Percentiles rank a stretch among this genome's conserved stretches.
These are phyloP conservation scores for Spodoptera picta DNA, from an alignment of 2,888 invertebrate genomes.

Conservation along the genomic window DNA sequence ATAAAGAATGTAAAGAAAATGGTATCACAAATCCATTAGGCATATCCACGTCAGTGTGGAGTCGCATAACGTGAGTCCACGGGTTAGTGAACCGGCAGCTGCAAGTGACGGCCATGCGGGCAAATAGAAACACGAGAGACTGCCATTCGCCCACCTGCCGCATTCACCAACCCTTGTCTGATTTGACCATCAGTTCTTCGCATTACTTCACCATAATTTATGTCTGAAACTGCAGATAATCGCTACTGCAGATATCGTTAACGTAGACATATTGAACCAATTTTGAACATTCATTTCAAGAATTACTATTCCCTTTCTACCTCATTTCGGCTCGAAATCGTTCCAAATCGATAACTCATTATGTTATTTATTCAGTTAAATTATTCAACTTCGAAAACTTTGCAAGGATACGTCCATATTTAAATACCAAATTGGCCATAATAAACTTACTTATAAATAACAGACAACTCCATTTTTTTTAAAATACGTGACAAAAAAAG, in stretches of 20 bases:
- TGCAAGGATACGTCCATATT: conserved; percentile 31
- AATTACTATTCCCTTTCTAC: conserved; percentile 30
- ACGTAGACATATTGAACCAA: conserved; percentile 28
- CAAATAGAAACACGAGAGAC: conserved; percentile 55
- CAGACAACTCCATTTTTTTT: conserved; percentile 51
- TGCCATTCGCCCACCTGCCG: conserved; percentile 62
- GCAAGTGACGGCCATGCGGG: conserved; percentile 67
- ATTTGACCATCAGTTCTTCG: conserved; percentile 42
- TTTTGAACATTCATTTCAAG: conserved; percentile 11
- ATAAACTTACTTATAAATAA: conserved; percentile 50
- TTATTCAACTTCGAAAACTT: conserved; percentile 37
- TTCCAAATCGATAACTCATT: conserved; percentile 31
- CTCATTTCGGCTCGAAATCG: conserved; percentile 16
- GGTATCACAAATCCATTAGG: conserved; percentile 68
- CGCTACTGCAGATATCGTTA: conserved; percentile 21
- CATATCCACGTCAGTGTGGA: conserved; percentile 49
- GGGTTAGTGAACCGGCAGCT: conserved; percentile 80
- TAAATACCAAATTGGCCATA: conserved; percentile 45
- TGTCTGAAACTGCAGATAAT: conserved; percentile 37
- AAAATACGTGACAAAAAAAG: conserved; percentile 63
- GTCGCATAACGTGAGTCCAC: conserved; percentile 64
- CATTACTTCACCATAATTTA: conserved; percentile 46
- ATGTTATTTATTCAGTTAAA: conserved; percentile 33
- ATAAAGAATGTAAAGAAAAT: conserved; percentile 45
- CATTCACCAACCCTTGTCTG: conserved; percentile 39